Evolutionary conservation across 2,113 vertebrate species (phyloP), one percentile per base, ranked within the genome.

Genomic region (Cromileptes altivelis): DNA sequence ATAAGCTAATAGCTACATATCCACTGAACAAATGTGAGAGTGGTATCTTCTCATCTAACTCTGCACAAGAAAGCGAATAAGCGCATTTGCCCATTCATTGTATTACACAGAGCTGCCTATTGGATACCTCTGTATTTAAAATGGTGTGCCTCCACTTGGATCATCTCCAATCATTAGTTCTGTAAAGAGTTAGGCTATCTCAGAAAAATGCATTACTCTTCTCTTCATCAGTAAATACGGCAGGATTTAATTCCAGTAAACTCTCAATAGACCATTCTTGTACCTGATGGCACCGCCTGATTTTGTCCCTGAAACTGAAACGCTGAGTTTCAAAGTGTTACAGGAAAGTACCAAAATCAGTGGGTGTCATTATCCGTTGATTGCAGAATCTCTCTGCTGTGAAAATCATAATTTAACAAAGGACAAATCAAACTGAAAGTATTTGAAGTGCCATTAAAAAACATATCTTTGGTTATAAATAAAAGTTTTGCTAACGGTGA

Each of bases 361-460:
- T 25, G 25, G 42, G n/a, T 9, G 74, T 30, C 7, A 12, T 47
- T 17, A 65, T 65, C 13, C 23, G 49, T 37, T n/a, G 17, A 64
- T 15, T 53, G 74, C 7, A 10, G 1, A 45, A 15, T 4, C 23
- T 17, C 3, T 30, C 19, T 3, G 17, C 45, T 60, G 30, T 14
- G 45, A 70, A 50, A 71, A 55, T 63, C 49, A 69, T 49, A 71
- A 23, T 15, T 52, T 6, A 60, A 60, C 23, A 60, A 57, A 49
- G 14, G 21, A 63, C 13, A 27, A 42, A 30, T 21, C n/a, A 6
- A 19, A 70, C 7, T 56, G 21, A 23, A 70, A 4, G 40, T 23
- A 70, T 49, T 42, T 52, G 2, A 8, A 65, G 27, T 49, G 27
- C 50, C 49, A 37, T 62, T 25, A 21, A 69, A 69, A 75, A 27